A percentile compares a stretch with the other conserved stretches of the same genome.
phyloP scores from a whole-genome alignment of 1,140 invertebrate species.

The Sinella curviseta region DNA sequence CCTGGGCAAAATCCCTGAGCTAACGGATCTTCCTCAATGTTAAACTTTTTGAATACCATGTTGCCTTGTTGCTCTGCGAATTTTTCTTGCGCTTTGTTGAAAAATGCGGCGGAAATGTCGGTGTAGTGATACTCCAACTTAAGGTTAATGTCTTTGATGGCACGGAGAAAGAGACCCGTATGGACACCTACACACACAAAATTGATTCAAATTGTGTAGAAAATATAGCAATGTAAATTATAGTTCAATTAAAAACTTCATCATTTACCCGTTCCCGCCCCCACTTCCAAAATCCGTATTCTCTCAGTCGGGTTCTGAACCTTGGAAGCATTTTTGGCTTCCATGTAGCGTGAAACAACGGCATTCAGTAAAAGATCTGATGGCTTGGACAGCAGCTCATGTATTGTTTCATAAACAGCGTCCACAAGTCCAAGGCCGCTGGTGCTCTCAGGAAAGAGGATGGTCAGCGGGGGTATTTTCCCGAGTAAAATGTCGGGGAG shows the following conservation, averaged over 20 bases:
- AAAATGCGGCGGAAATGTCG: background rate
- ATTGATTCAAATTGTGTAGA: too few species aligned
- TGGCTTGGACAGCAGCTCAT: background rate
- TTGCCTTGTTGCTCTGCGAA: background rate
- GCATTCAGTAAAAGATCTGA: background rate
- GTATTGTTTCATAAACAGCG: background rate
- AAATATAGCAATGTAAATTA: background rate
- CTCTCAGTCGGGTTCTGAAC: background rate
- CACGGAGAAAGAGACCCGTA: background rate
- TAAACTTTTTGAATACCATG: constrained; percentile 21
- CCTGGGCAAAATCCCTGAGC: constrained; percentile 24
- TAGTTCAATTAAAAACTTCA: background rate
- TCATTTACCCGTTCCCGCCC: background rate
- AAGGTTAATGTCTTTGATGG: background rate
- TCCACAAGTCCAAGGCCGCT: background rate
- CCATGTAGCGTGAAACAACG: background rate
- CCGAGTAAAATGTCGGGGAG: background rate
- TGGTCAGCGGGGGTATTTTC: background rate
- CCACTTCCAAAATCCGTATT: background rate
- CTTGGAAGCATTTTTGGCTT: background rate
- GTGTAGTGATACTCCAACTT: background rate
- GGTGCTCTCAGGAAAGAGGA: background rate
- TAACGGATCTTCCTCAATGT: constrained; percentile 35
- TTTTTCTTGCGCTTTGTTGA: background rate
- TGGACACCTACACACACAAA: too few species aligned